These are phyloP conservation scores for Nothocercus julius DNA, from an alignment of 2,113 vertebrate species.

Conservation along the genomic window DNA sequence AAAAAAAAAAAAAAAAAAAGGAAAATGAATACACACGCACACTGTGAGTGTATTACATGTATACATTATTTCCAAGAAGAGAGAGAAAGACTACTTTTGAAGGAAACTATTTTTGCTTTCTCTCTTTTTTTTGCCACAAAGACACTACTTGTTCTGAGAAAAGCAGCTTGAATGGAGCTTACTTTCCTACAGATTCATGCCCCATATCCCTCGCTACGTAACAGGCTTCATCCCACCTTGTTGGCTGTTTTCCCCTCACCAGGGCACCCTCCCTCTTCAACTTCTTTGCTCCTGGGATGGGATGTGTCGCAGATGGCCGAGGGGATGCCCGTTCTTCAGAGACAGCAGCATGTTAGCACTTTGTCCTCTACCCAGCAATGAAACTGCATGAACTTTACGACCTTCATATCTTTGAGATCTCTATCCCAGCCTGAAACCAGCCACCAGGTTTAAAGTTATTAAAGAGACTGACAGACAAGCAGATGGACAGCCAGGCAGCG, in stretches of 20 bases:
- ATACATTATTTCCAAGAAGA: neutral
- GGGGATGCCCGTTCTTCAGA: neutral
- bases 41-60: neutral
- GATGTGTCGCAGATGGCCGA: fast-evolving
- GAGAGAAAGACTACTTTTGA: neutral
- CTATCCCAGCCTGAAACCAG: conserved; percentile 13
- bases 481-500: conserved; percentile 42
- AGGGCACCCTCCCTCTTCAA: neutral
- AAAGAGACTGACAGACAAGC: conserved; percentile 50
- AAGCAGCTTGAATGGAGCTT: neutral
- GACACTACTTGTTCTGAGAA: neutral
- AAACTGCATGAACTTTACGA: neutral
- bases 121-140: neutral
- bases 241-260: neutral
- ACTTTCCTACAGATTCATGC: neutral
- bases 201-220: neutral
- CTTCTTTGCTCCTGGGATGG: fast-evolving
- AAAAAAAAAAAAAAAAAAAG: neutral
- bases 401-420: neutral
- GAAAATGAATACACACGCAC: neutral
- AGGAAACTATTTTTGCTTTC: neutral
- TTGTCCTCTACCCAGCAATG: neutral
- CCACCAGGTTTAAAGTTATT: conserved; percentile 45
- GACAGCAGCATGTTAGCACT: neutral
- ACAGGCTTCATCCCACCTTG: neutral